Evolutionary conservation across 1,140 invertebrate genomes (phyloP), one percentile per base, ranked within the genome.

Genomic region (Drosophila azteca): DNA sequence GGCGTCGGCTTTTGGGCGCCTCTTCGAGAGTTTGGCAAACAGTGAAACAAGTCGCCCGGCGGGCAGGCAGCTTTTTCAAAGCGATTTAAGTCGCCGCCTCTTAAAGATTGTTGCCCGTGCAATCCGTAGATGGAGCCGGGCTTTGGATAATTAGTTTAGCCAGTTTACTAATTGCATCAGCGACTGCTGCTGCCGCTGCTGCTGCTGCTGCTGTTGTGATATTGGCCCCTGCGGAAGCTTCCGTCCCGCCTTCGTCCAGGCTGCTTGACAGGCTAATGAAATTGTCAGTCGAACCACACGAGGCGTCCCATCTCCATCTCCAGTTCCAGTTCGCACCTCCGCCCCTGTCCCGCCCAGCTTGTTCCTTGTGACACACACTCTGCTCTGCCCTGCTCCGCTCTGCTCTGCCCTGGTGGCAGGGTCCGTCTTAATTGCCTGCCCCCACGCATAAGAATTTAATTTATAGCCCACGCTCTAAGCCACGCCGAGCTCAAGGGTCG

Each of bases 131-230:
- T 41, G 49, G 48, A 59, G 46, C 26, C 22, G 22, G 51, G 79
- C 63, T 77, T 73, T 61, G 69, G 74, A 59, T 85, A 85, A 85
- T 85, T 85, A 67, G 64, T 78, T 85, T 87, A 82, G 82, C 74
- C 53, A 49, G 68, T 65, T 61, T 61, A 51, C 77, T 85, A 85
- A 85, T 85, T 85, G 81, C 81, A 76, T 76, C 31, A 55, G 72
- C 39, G 48, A 53, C 59, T 74, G 60, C 39, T 61, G 58, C 41
- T 46, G 43, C 15, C n/a, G n/a, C n/a, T n/a, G n/a, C 17, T 20
- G 17, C 17, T 20, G 0, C 17, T 20, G 17, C 17, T 20, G 17
- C 17, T 20, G 17, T 20, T 20, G 17, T 60, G 58, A 63, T 62
- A 63, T 67, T 61, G 49, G 17, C 59, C 57, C 72, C 60, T 26